These are phyloP conservation scores for Pterocles burchelli DNA, from an alignment of 2,113 vertebrate genomes.

Conservation along the genomic window DNA sequence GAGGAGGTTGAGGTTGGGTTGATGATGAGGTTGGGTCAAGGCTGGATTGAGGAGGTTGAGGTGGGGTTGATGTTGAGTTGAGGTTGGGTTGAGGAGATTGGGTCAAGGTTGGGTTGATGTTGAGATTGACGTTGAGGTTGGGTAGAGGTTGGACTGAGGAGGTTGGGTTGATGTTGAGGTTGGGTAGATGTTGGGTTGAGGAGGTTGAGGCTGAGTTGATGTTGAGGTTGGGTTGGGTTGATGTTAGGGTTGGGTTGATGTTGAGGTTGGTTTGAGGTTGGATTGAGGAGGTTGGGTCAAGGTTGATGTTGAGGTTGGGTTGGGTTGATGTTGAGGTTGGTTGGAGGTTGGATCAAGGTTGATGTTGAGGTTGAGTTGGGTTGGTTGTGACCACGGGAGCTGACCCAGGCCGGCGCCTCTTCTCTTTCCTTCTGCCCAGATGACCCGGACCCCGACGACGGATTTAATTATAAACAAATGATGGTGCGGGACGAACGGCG, in stretches of 20 bases:
- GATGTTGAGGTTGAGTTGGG: neutral
- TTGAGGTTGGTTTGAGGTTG: neutral
- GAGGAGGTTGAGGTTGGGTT: neutral
- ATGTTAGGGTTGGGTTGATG: neutral
- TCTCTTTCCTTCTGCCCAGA: conserved; percentile 74
- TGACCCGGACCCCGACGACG: conserved; percentile 85
- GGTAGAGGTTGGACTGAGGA: neutral
- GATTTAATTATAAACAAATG: conserved; percentile 91
- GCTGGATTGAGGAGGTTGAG: too few relatives aligned
- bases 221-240: too few relatives aligned
- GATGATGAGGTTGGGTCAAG: neutral
- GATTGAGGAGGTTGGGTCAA: neutral
- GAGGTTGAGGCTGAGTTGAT: neutral
- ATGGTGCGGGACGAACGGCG: conserved; percentile 89
- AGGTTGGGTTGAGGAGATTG: neutral
- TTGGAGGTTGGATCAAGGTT: neutral
- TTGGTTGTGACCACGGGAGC: accelerated
- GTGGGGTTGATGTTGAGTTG: neutral
- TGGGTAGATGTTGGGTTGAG: too few relatives aligned
- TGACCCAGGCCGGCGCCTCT: neutral
- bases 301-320: too few relatives aligned
- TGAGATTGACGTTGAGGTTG: neutral
- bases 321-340: neutral
- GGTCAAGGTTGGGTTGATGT: neutral
- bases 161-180: too few relatives aligned